Evolutionary conservation across 2,113 vertebrate genomes (phyloP).

Genomic region (rat (Rattus norvegicus)): DNA sequence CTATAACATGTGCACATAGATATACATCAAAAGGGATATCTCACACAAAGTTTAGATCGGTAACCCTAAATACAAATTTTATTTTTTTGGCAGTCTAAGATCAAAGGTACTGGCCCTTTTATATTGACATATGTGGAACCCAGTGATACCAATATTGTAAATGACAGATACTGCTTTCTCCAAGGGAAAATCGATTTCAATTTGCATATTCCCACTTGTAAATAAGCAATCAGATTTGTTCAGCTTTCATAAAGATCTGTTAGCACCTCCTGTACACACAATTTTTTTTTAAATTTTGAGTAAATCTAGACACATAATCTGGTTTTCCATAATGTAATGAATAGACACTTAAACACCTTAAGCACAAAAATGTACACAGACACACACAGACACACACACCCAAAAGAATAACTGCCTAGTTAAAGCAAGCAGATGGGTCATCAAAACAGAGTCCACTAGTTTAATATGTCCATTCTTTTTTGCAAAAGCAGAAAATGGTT

Average conservation of each 20-base stretch:
- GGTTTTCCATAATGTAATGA: constrained; percentile 26
- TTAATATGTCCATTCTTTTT: constrained; percentile 9
- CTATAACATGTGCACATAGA: constrained; percentile 22
- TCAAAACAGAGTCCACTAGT: constrained; percentile 29
- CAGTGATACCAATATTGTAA: constrained; percentile 23
- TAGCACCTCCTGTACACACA: neutral
- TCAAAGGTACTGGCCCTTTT: constrained; percentile 51
- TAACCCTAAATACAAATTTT: constrained; percentile 79
- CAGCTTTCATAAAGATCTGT: constrained; percentile 20
- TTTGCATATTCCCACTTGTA: neutral
- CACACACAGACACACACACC: neutral
- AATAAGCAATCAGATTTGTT: neutral
- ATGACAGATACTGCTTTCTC: constrained; percentile 13
- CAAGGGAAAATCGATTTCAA: neutral
- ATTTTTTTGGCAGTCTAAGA: constrained; percentile 62
- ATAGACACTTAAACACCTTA: neutral
- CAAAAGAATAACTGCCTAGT: neutral
- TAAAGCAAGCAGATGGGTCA: neutral
- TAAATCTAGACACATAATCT: neutral
- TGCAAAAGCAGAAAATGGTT: constrained; percentile 23
- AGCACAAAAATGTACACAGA: constrained; percentile 12
- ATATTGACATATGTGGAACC: constrained; percentile 29
- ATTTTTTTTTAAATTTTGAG: neutral
- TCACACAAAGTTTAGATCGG: neutral
- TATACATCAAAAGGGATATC: neutral